These are phyloP conservation scores for Lithobates sylvaticus DNA, from an alignment of 2,797 vertebrate species.

Conservation along the genomic window DNA sequence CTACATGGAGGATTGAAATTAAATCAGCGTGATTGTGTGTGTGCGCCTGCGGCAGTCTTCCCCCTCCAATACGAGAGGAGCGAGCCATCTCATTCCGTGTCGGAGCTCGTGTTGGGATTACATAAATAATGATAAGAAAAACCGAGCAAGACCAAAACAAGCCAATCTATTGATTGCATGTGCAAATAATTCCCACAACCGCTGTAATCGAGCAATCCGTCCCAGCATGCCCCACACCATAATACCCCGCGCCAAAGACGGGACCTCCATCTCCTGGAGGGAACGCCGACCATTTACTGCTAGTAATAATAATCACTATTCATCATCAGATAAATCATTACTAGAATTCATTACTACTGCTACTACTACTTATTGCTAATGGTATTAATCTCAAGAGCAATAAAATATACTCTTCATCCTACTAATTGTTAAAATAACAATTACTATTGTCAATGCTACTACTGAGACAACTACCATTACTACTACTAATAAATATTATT, in stretches of 20 bases:
- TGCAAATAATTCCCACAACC: background rate
- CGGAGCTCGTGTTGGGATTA: constrained; percentile 40
- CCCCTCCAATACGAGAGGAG: constrained; percentile 75
- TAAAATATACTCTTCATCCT: no score
- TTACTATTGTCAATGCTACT: no score
- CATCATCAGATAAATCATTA: no score
- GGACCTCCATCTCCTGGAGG: background rate
- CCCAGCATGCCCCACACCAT: background rate
- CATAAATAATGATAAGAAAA: constrained; percentile 26
- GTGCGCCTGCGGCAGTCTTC: constrained; percentile 79
- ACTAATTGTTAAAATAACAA: no score
- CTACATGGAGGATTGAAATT: constrained; percentile 82
- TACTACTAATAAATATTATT: no score
- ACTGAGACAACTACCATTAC: no score
- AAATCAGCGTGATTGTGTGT: constrained; percentile 80
- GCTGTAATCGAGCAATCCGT: background rate
- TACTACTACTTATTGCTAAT: no score
- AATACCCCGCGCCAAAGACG: background rate
- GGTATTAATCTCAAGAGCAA: no score
- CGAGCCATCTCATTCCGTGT: constrained; percentile 70
- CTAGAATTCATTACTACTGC: no score
- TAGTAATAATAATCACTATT: background rate
- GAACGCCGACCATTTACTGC: background rate
- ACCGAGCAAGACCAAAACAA: constrained; percentile 34
- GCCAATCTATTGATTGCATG: constrained; percentile 21